These are phyloP conservation scores for Borostomias antarcticus DNA, from an alignment of 2,797 vertebrate species.

Conservation along the genomic window DNA sequence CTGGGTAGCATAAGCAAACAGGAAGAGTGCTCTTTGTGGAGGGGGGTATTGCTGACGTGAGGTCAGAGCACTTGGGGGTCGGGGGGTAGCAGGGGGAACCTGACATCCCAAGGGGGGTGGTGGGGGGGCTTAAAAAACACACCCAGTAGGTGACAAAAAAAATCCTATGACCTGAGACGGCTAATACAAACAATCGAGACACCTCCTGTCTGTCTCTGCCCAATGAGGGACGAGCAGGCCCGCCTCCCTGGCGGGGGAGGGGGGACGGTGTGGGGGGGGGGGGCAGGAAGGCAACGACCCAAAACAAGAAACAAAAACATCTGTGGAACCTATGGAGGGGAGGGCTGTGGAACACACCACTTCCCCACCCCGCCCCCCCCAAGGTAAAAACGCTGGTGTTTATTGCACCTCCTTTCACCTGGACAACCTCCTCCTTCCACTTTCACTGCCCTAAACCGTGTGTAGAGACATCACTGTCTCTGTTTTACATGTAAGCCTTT, in stretches of 20 bases:
- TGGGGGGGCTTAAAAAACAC: neutral
- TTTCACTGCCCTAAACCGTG: conserved; percentile 33
- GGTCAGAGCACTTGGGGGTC: conserved; percentile 30
- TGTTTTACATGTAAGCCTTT: neutral
- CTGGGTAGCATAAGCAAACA: conserved; percentile 59
- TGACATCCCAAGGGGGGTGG: neutral
- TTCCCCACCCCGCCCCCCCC: neutral
- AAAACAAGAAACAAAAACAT: conserved; percentile 7
- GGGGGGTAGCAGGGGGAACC: neutral
- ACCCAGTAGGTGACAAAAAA: neutral
- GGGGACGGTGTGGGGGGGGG: too few relatives aligned
- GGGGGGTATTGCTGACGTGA: conserved; percentile 49
- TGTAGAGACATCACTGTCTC: conserved; percentile 11
- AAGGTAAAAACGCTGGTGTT: neutral
- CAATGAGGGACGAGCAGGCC: neutral
- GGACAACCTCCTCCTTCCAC: conserved; percentile 17
- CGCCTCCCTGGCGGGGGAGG: too few relatives aligned
- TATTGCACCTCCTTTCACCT: conserved; percentile 8
- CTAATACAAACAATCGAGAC: conserved; percentile 27
- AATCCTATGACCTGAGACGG: conserved; percentile 29
- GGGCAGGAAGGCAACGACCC: neutral
- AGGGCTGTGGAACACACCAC: neutral
- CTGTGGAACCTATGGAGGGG: neutral
- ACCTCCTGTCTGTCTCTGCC: conserved; percentile 7
- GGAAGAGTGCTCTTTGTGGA: conserved; percentile 56